phyloP scores from a whole-genome alignment of 2,113 vertebrate species.

The Podarcis cretensis region DNA sequence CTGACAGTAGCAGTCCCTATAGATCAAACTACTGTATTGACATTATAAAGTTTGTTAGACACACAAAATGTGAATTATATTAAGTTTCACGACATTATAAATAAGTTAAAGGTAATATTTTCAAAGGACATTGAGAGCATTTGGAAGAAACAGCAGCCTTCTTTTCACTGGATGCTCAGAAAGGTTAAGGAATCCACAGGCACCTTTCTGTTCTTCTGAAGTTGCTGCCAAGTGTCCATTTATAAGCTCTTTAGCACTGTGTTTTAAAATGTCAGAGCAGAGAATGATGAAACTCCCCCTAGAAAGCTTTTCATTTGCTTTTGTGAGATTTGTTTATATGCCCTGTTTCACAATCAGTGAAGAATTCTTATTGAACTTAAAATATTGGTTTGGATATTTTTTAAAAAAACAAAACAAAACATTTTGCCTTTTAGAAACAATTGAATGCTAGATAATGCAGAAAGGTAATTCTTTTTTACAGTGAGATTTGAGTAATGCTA shows the following conservation, averaged over 20 bases:
- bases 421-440: background rate
- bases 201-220: background rate
- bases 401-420: no score
- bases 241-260: slow-evolving; percentile 32
- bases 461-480: background rate
- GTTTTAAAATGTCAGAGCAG: slow-evolving; percentile 50
- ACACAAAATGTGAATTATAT: background rate
- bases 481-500: background rate
- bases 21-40: background rate
- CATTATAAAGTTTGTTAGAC: background rate
- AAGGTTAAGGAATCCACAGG: background rate
- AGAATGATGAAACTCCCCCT: slow-evolving; percentile 46
- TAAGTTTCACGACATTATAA: background rate
- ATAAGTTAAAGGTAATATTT: background rate
- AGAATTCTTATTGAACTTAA: slow-evolving; percentile 7
- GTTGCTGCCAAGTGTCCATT: background rate
- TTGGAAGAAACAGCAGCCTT: background rate
- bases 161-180: background rate
- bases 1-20: background rate
- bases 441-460: background rate
- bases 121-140: background rate
- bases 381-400: background rate
- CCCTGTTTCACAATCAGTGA: background rate
- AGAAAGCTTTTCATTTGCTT: slow-evolving; percentile 47
- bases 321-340: slow-evolving; percentile 17